phyloP scores from a whole-genome alignment of 2,888 invertebrate species.

The Rotaria macrura region DNA sequence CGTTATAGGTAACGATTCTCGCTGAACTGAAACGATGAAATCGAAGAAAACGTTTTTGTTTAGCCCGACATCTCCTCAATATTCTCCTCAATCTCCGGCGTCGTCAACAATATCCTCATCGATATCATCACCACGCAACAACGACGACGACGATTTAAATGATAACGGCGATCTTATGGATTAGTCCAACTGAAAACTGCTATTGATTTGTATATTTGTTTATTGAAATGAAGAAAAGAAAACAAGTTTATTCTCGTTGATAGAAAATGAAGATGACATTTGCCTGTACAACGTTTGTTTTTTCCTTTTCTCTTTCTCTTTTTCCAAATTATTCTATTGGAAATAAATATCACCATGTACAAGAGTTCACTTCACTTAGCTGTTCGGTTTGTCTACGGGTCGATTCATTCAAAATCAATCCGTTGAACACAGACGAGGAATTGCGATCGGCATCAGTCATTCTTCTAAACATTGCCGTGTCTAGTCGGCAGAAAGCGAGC shows the following conservation, averaged over 20 bases:
- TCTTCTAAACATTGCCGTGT: no score
- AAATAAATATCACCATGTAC: not conserved
- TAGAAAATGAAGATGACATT: not conserved
- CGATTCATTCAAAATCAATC: no score
- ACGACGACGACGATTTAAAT: constrained; percentile 6
- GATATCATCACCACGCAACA: not conserved
- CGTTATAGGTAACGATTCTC: not conserved
- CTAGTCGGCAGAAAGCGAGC: no score
- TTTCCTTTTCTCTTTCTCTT: not conserved
- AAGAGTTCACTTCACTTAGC: no score
- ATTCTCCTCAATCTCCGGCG: constrained; percentile 9
- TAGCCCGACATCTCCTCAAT: constrained; percentile 19
- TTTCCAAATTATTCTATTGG: not conserved
- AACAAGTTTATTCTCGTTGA: not conserved
- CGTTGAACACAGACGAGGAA: no score
- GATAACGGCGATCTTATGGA: not conserved
- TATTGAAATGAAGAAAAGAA: not conserved
- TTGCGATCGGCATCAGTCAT: no score
- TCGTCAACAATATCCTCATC: constrained; percentile 18
- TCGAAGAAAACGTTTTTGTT: no score
- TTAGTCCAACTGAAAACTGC: not conserved
- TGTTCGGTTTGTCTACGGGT: no score
- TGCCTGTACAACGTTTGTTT: not conserved
- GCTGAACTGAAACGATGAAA: no score
- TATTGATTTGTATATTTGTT: not conserved